phyloP scores from a whole-genome alignment of 2,797 vertebrate species.

The Lutjanus campechanus region DNA sequence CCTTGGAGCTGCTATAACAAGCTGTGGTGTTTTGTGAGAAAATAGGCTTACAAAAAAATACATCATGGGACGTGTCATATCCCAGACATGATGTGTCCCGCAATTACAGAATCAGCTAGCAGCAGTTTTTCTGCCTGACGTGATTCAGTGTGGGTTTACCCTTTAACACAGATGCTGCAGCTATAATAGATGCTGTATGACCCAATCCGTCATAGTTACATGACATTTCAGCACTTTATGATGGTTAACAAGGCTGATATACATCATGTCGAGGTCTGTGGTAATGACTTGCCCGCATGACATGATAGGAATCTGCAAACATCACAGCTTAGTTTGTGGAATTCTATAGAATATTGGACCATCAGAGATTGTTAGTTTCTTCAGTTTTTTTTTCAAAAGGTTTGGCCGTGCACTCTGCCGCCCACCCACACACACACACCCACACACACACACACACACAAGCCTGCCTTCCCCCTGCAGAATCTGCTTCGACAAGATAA shows the following conservation, averaged over 20 bases:
- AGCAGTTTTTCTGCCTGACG: constrained; percentile 35
- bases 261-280: constrained; percentile 57
- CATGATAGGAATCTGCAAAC: constrained; percentile 43
- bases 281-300: constrained; percentile 54
- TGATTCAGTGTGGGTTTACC: constrained; percentile 70
- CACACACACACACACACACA: constrained; percentile 37
- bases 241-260: constrained; percentile 68
- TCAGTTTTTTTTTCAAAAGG: constrained; percentile 43
- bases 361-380: constrained; percentile 63
- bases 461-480: constrained; percentile 65
- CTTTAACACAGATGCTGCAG: constrained; percentile 75
- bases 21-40: constrained; percentile 28
- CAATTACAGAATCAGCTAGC: constrained; percentile 53
- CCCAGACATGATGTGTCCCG: constrained; percentile 37
- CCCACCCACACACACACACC: constrained; percentile 25
- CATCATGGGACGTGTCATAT: constrained; percentile 35
- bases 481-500: constrained; percentile 86
- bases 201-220: constrained; percentile 73
- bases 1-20: constrained; percentile 22
- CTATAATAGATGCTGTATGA: constrained; percentile 70
- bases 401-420: constrained; percentile 28
- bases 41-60: constrained; percentile 27
- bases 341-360: constrained; percentile 38
- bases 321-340: constrained; percentile 40
- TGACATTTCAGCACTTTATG: constrained; percentile 71